Conservation (phyloP, 2,797 vertebrate species). For the Squalus acanthias region DNA sequence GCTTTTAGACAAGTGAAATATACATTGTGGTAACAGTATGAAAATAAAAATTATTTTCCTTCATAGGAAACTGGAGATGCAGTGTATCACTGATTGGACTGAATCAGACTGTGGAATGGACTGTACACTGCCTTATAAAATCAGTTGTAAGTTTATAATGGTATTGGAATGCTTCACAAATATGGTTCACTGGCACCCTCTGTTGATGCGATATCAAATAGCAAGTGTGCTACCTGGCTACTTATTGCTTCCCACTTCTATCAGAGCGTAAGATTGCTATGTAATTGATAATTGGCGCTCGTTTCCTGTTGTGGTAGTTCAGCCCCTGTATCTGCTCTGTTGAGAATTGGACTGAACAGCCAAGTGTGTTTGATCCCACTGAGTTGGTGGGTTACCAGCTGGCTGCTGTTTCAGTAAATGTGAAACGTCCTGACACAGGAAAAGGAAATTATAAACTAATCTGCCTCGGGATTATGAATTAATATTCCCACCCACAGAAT, state of each 20-base stretch:
- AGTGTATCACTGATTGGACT: neutral
- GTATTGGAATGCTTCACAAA: no score
- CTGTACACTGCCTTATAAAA: neutral
- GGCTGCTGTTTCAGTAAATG: neutral
- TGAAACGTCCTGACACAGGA: neutral
- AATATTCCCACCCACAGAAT: neutral
- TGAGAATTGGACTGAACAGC: neutral
- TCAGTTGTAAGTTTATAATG: neutral
- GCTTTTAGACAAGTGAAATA: neutral
- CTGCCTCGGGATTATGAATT: neutral
- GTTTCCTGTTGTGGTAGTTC: neutral
- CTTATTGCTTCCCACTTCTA: neutral
- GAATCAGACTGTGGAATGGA: neutral
- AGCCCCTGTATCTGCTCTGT: neutral
- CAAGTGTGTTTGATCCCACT: neutral
- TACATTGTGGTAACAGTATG: neutral
- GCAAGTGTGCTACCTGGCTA: neutral
- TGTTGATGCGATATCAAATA: neutral
- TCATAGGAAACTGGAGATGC: neutral
- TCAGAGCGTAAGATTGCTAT: neutral
- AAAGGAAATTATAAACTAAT: neutral
- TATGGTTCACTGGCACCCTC: neutral
- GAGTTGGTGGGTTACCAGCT: neutral
- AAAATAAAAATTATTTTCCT: neutral
- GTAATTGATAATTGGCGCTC: neutral